Conservation (phyloP, 2,888 invertebrate genomes). For the Drosophila siamana region DNA sequence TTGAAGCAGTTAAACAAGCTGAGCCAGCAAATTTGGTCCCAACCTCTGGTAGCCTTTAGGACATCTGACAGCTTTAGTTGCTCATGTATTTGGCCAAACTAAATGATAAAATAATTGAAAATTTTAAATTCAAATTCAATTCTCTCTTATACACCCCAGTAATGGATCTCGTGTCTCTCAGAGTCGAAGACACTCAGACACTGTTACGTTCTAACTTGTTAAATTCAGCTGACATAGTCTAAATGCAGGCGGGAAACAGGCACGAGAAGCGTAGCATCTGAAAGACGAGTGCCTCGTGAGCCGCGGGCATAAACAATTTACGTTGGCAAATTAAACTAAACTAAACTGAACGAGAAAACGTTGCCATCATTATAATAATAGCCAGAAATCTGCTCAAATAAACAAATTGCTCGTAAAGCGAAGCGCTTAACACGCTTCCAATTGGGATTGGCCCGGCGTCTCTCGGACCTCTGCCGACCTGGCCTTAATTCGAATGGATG, state of each 20-base stretch:
- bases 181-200: background rate
- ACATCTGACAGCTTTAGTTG: too few species aligned
- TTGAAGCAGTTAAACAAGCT: too few species aligned
- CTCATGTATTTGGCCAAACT: too few species aligned
- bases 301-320: constrained; percentile 49
- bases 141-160: too few species aligned
- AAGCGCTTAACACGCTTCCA: constrained; percentile 72
- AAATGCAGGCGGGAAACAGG: constrained; percentile 16
- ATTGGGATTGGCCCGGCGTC: constrained; percentile 62
- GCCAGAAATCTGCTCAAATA: constrained; percentile 64
- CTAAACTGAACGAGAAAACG: constrained; percentile 26
- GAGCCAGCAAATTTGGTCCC: too few species aligned
- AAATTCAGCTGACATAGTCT: constrained; percentile 40
- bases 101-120: too few species aligned
- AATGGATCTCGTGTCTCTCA: too few species aligned
- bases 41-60: too few species aligned
- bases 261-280: constrained; percentile 10
- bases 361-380: constrained; percentile 70
- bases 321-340: constrained; percentile 30
- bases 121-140: too few species aligned
- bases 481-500: background rate
- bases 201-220: background rate
- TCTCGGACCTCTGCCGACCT: background rate
- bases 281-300: constrained; percentile 26
- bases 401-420: constrained; percentile 56